phyloP scores from a whole-genome alignment of 2,888 invertebrate genomes.

The Caenorhabditis imperialis region DNA sequence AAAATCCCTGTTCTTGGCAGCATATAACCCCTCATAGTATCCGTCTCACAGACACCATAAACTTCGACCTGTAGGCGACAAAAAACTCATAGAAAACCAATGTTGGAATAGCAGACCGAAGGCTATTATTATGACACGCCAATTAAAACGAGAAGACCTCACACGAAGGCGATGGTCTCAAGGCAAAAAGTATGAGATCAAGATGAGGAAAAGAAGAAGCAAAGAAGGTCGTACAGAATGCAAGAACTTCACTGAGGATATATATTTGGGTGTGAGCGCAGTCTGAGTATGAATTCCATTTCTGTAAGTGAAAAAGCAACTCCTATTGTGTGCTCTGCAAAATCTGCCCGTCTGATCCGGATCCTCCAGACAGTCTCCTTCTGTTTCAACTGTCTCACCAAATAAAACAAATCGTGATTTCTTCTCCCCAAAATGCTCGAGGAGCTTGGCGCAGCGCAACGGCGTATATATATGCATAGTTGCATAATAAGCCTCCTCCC shows the following conservation, averaged over 20 bases:
- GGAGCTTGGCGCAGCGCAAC: conserved; percentile 15
- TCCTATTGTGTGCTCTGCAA: too few species aligned
- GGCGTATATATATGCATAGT: conserved; percentile 52
- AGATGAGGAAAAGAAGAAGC: background rate
- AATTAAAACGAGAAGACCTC: too few species aligned
- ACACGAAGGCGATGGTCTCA: conserved; percentile 47
- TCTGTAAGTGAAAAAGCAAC: too few species aligned
- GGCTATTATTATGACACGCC: conserved; percentile 59
- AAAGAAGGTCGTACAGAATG: conserved; percentile 16
- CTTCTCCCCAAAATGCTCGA: conserved; percentile 49
- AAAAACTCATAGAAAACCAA: conserved; percentile 47
- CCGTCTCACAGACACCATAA: too few species aligned
- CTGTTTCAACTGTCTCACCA: conserved; percentile 44
- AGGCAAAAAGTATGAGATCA: conserved; percentile 35
- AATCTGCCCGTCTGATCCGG: too few species aligned
- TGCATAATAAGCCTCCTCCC: conserved; percentile 46
- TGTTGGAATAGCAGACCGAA: conserved; percentile 30
- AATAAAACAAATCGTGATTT: conserved; percentile 56
- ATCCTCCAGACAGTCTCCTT: too few species aligned
- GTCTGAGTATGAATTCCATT: too few species aligned
- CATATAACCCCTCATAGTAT: too few species aligned
- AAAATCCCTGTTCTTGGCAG: background rate
- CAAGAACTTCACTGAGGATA: too few species aligned
- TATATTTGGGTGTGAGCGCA: too few species aligned
- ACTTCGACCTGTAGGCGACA: conserved; percentile 17